phyloP scores from a whole-genome alignment of 2,113 vertebrate genomes.

The Perca fluviatilis region DNA sequence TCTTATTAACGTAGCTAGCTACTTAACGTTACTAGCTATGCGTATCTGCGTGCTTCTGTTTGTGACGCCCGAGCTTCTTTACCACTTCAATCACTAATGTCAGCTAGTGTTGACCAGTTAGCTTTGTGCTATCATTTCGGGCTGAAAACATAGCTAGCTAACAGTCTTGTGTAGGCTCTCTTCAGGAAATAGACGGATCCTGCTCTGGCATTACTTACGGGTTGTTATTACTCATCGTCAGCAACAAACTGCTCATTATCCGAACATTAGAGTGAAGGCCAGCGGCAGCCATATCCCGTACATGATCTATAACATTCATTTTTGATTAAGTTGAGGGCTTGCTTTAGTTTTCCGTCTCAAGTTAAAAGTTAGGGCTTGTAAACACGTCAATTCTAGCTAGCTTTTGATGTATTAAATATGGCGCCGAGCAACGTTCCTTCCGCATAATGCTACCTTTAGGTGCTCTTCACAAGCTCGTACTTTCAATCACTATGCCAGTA shows the following conservation, averaged over 20 bases:
- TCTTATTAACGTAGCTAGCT: neutral
- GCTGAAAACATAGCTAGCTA: neutral
- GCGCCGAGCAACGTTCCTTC: constrained; percentile 70
- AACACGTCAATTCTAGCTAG: constrained; percentile 58
- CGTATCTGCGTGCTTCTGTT: neutral
- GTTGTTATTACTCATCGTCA: constrained; percentile 99
- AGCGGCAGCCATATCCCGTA: constrained; percentile 96
- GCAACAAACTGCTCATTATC: constrained; percentile 93
- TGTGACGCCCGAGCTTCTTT: neutral
- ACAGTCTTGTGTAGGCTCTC: too few species aligned
- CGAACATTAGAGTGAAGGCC: constrained; percentile 98
- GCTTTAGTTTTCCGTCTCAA: neutral
- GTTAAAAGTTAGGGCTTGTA: constrained; percentile 58
- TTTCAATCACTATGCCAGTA: fast-evolving
- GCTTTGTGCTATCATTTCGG: neutral
- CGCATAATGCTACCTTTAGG: constrained; percentile 55
- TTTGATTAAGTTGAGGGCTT: neutral
- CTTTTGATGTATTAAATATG: constrained; percentile 79
- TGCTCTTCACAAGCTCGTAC: neutral
- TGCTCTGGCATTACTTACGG: constrained; percentile 89
- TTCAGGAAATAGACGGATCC: constrained; percentile 66
- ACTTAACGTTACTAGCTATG: too few species aligned
- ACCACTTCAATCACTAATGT: neutral
- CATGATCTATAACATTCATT: constrained; percentile 91
- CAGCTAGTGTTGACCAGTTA: constrained; percentile 5